A percentile compares a stretch with the other conserved stretches of the same genome.
Conservation (phyloP, 2,113 vertebrate species). For the Oreochromis tanganicae region DNA sequence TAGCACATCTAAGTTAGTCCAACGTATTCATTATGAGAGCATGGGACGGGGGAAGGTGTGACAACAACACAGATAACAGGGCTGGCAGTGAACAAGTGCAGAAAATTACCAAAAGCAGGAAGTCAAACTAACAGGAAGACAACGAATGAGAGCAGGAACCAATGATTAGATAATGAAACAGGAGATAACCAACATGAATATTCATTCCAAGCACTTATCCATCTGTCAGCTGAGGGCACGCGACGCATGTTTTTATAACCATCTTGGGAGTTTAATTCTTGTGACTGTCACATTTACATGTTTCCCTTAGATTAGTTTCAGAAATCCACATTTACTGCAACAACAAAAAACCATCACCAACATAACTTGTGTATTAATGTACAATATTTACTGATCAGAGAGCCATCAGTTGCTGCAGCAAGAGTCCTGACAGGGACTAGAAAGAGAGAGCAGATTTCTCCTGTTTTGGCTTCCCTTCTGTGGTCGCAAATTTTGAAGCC, state of each 20-base stretch:
- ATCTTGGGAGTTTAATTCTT: neutral
- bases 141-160: neutral
- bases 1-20: neutral
- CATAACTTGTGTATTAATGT: too few relatives aligned
- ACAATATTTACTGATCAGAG: neutral
- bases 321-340: neutral
- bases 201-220: neutral
- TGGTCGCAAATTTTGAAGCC: too few relatives aligned
- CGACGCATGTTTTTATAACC: fast-evolving
- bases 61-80: neutral
- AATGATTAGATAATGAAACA: neutral
- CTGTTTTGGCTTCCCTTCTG: too few relatives aligned
- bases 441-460: too few relatives aligned
- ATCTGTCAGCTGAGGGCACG: neutral
- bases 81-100: fast-evolving
- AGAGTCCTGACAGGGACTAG: too few relatives aligned
- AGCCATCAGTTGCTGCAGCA: fast-evolving
- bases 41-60: neutral
- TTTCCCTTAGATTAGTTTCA: neutral
- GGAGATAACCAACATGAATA: neutral
- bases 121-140: neutral
- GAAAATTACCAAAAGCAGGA: neutral
- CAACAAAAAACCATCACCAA: neutral
- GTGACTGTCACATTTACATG: neutral
- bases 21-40: fast-evolving